Evolutionary conservation across 2,888 invertebrate species (phyloP), one percentile per base, ranked within the genome.

Genomic region (Pollenia angustigena): DNA sequence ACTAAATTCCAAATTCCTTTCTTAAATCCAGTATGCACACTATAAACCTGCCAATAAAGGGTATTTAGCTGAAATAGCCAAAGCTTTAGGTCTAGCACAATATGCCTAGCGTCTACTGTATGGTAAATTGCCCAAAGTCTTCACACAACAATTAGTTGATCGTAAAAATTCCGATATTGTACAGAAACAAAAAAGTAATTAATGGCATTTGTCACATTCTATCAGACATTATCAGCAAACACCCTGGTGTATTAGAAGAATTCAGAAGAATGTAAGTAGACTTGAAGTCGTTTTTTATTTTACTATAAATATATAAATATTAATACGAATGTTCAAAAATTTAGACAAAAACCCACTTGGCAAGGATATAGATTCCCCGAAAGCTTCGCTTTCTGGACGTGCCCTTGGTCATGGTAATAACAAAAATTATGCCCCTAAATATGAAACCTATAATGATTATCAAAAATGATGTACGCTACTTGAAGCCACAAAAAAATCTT

Each of bases 401-500:
- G 52, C 81, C 14, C 58, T 76, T 12, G 14, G 18, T 52, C 78
- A 88, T 48, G 62, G 89, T 14, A 90, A 89, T 74, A 90, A 91
- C n/a, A 90, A 89, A 79, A 88, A 90, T 69, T 91, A 93, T 71
- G 90, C 91, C 6, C 91, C 91, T 2, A 98, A 97, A 91, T 98
- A 96, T 93, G 95, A 96, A 91, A 94, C 95, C 88, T 98, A 98
- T 94, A 97, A 96, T 91, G 95, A n/a, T 81, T 98, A 96, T 94
- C 95, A 94, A 89, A 94, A 94, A n/a, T 60, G 94, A 94, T 6
- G 94, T 95, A 6, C 95, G 94, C 50, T 94, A 94, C 91, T 94
- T 98, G 4, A 97, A 96, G 92, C 96, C 98, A 0, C 97, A 98
- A 94, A 98, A 98, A 94, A 95, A n/a, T 97, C 44, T 93, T 98